Evolutionary conservation across 2,113 vertebrate genomes (phyloP).

Genomic region (Salvelinus alpinus): DNA sequence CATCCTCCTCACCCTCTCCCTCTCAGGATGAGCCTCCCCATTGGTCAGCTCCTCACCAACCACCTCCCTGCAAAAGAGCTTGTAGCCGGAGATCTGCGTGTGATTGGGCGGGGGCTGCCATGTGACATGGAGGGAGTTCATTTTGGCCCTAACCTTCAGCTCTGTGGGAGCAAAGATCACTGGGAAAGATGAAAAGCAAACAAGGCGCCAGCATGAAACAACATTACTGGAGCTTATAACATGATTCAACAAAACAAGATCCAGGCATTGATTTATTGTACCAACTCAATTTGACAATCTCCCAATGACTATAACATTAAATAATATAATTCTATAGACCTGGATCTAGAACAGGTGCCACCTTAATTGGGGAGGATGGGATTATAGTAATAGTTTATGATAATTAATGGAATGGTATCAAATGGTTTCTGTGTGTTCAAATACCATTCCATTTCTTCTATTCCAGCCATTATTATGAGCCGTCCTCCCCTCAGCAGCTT

Average conservation of each 20-base stretch:
- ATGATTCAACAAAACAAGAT: background rate
- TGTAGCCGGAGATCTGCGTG: constrained; percentile 90
- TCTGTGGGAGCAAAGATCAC: constrained; percentile 90
- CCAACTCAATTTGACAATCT: background rate
- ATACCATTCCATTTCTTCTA: no score
- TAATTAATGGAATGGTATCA: background rate
- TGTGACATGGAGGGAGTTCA: constrained; percentile 84
- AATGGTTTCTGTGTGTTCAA: no score
- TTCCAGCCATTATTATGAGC: no score
- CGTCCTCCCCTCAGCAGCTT: no score
- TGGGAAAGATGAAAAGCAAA: constrained; percentile 52
- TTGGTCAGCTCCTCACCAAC: constrained; percentile 68
- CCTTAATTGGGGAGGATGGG: no score
- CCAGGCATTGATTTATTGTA: background rate
- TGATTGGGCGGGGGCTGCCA: constrained; percentile 93
- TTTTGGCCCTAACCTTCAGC: constrained; percentile 85
- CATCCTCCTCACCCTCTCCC: constrained; percentile 61
- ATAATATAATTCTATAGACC: no score
- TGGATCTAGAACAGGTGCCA: no score
- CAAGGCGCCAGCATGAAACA: background rate
- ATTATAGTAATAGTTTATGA: no score
- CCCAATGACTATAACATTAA: no score
- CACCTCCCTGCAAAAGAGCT: constrained; percentile 85
- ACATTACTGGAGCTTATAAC: background rate
- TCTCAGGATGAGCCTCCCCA: constrained; percentile 47